A percentile compares a stretch with the other conserved stretches of the same genome.
phyloP scores from a whole-genome alignment of 2,113 vertebrate genomes.

The Corydoras maculifer region DNA sequence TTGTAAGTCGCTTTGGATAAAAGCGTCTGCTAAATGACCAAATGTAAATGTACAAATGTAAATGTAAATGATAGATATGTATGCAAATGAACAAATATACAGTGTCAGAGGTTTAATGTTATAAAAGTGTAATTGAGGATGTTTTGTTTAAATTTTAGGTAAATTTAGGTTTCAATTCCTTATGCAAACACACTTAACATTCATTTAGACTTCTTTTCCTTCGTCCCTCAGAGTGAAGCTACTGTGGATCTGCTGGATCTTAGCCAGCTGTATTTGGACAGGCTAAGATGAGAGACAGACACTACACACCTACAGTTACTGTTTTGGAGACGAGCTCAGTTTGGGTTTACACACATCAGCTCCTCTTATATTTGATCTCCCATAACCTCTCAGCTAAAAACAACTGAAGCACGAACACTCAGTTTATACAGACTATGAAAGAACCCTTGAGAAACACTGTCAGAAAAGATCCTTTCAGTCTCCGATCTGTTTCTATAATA shows the following conservation, averaged over 20 bases:
- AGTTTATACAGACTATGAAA: background rate
- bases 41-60: too few species aligned
- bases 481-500: background rate
- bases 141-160: too few species aligned
- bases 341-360: background rate
- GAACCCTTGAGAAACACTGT: constrained; percentile 3
- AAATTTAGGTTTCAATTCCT: too few species aligned
- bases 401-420: background rate
- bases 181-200: too few species aligned
- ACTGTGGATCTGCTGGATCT: background rate
- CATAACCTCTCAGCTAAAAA: constrained; percentile 2
- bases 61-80: too few species aligned
- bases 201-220: too few species aligned
- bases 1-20: too few species aligned
- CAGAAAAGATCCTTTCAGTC: background rate
- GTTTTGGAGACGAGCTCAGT: background rate
- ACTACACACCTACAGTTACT: background rate
- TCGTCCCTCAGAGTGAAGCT: too few species aligned
- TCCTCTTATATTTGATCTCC: background rate
- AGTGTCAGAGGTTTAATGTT: too few species aligned
- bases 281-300: background rate
- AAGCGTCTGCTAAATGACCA: too few species aligned
- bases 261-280: background rate
- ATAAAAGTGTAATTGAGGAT: too few species aligned
- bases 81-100: too few species aligned